phyloP scores from a whole-genome alignment of 2,888 invertebrate genomes.

The Teleogryllus oceanicus region DNA sequence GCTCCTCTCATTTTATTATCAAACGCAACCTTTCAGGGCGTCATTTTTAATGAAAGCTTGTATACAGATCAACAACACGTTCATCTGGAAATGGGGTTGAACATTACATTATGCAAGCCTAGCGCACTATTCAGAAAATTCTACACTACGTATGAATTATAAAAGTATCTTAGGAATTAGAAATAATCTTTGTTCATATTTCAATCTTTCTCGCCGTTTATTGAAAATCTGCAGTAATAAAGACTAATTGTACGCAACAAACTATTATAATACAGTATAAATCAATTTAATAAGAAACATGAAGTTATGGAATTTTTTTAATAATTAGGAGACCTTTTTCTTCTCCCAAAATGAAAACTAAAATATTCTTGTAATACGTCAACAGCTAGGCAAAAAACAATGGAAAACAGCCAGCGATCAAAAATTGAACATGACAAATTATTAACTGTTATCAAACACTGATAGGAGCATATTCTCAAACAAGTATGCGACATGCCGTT shows the following conservation, averaged over 20 bases:
- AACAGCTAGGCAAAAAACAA: conserved; percentile 38
- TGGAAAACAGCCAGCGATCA: conserved; percentile 35
- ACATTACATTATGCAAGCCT: conserved; percentile 3
- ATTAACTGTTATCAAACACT: conserved; percentile 33
- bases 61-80: background rate
- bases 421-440: conserved; percentile 37
- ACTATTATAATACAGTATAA: conserved; percentile 36
- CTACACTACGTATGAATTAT: conserved; percentile 4
- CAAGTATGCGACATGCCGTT: conserved; percentile 19
- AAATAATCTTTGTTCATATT: conserved; percentile 1
- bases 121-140: conserved; percentile 2
- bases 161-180: conserved; percentile 9
- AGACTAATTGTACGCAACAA: conserved; percentile 32
- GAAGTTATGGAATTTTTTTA: conserved; percentile 32
- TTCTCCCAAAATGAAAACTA: conserved; percentile 29
- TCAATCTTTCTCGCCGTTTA: conserved; percentile 18
- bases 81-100: background rate
- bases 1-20: no score
- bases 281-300: conserved; percentile 35
- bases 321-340: conserved; percentile 20
- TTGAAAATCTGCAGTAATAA: conserved; percentile 18
- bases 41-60: background rate
- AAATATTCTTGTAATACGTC: conserved; percentile 34
- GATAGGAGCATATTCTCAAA: conserved; percentile 36
- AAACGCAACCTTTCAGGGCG: no score